Evolutionary conservation across 2,888 invertebrate species (phyloP), one percentile per base, ranked within the genome.

Genomic region (Aspidiotus rigidus): DNA sequence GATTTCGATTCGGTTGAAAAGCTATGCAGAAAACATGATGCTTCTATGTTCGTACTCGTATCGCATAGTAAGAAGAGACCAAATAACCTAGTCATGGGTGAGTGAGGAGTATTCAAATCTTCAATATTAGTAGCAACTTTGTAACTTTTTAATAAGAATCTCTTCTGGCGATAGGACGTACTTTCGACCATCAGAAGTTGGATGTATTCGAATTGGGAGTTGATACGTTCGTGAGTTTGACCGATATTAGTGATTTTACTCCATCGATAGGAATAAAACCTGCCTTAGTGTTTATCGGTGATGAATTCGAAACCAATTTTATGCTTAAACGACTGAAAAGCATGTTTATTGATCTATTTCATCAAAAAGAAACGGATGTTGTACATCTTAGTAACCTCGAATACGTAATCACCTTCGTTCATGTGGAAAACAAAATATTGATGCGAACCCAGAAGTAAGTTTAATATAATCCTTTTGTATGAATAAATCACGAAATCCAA

Each of bases 141-240:
- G 1, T 5, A n/a, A 53, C 53, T 11, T 53, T 13, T 3, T 3
- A 13, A 55, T 8, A 55, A 16, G 56, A 13, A 55, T 55, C 8
- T 17, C 5, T 28, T 16, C 15, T 13, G 7, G 39, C 76, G 75
- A 7, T 76, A 82, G 84, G 85, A 0, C 84, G 99, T 73, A 87
- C 90, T 76, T 97, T 87, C 79, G 92, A 99, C 78, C 85, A 89
- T 75, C 88, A 89, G 70, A 80, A 99, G 42, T 80, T 99, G 70
- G 99, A 99, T 77, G 96, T 99, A 95, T 84, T 93, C 70, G 99
- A 99, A 79, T 83, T 99, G 69, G 93, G 94, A 11, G 84, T 98
- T 28, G 90, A 92, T 67, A 84, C 86, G 69, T 96, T 86, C 77
- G 86, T 86, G 77, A 83, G 89, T 0, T 83, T 97, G 78, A 80